A percentile compares a stretch with the other conserved stretches of the same genome.
phyloP scores from a whole-genome alignment of 2,113 vertebrate genomes.

The Irena cyanogastra region DNA sequence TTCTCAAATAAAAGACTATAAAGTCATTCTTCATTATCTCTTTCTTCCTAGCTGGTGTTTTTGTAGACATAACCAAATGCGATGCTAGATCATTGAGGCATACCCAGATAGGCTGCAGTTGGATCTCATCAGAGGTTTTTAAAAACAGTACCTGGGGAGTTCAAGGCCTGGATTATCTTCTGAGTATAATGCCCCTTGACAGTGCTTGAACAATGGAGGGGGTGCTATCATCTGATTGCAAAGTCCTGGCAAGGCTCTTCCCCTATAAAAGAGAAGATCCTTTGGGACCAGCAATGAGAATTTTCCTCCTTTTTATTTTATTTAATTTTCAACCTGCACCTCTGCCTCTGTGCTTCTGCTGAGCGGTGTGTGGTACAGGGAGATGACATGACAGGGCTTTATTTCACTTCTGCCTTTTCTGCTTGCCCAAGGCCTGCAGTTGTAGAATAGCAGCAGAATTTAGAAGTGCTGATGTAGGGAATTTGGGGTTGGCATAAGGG shows the following conservation, averaged over 20 bases:
- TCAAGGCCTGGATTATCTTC: conserved; percentile 40
- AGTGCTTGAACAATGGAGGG: neutral
- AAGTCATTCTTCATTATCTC: conserved; percentile 72
- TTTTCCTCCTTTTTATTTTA: conserved; percentile 1
- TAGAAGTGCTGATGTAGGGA: conserved; percentile 34
- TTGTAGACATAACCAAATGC: conserved; percentile 41
- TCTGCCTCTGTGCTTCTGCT: neutral
- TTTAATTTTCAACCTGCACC: neutral
- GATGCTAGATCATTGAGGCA: neutral
- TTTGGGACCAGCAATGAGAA: neutral
- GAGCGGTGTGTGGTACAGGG: neutral
- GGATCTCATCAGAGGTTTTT: conserved; percentile 9
- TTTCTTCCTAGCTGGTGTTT: conserved; percentile 65
- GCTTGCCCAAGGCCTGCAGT: neutral
- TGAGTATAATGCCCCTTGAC: conserved; percentile 37
- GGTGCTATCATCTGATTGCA: conserved; percentile 40
- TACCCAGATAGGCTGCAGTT: neutral
- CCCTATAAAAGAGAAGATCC: neutral
- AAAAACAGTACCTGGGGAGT: conserved; percentile 3
- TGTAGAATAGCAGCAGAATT: conserved; percentile 33
- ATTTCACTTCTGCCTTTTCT: conserved; percentile 4
- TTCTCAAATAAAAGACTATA: conserved; percentile 69
- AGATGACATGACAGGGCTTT: neutral
- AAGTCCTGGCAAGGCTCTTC: neutral
- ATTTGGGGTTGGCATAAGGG: neutral